Base-by-base conservation (phyloP, 2,113 vertebrate species). In the Chaetodon trifascialis region DNA sequence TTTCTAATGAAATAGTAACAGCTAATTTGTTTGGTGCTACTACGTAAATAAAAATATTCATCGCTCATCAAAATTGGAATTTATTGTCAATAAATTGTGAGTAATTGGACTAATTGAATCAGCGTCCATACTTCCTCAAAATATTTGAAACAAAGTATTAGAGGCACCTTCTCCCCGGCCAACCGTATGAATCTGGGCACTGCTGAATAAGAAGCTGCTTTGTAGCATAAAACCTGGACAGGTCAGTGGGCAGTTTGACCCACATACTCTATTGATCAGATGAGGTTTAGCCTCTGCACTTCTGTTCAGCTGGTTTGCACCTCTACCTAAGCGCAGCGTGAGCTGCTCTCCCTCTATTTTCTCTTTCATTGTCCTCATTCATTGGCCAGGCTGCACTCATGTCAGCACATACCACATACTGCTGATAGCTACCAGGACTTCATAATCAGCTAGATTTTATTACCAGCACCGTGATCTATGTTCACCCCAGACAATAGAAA, bases 321-420 rank as follows among this genome's bases (percentile, higher is more conserved):
- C 60, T 83, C 56, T 25, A 16, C 54, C 56, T 73, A 46, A 70
- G 79, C 87, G 76, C 55, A 70, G 77, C 19, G 55, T 70, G 58
- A 46, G 58, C 72, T 66, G 46, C 76, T 63, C 79, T 70, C 70
- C 70, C 74, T 80, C 69, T 82, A 63, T 87, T 91, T 82, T 91
- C 88, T 77, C 68, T 91, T 92, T 88, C 90, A 90, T 93, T 93
- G 87, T 91, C 76, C 83, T 91, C 84, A 66, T 90, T 91, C 68
- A 73, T 66, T 59, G 44, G 76, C 49, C 80, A 68, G 79, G 59
- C 78, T 89, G 66, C 73, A 25, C 86, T 81, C 63, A 54, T 87
- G 89, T 91, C 91, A 92, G 90, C 91, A 93, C 78, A 87, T 90
- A 88, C 86, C 84, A 67, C 65, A 15, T 71, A 67, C 68, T 73